phyloP scores from a whole-genome alignment of 2,888 invertebrate species.

The Erebia palarica region DNA sequence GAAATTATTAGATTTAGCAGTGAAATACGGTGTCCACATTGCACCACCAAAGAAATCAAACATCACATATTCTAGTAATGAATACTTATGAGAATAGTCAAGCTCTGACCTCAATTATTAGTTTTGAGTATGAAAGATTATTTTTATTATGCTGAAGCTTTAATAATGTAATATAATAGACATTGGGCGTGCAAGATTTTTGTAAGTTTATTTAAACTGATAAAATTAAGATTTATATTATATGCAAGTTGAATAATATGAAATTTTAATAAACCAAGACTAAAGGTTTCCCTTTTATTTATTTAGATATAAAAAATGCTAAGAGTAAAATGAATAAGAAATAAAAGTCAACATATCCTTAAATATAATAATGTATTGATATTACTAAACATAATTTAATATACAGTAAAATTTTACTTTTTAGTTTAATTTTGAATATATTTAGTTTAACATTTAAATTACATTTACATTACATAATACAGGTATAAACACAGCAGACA shows the following conservation, averaged over 20 bases:
- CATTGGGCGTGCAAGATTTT: constrained; percentile 78
- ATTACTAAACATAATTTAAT: constrained; percentile 1
- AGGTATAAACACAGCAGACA: not conserved
- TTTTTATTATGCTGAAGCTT: constrained; percentile 80
- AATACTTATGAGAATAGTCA: constrained; percentile 82
- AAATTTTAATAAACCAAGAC: constrained; percentile 77
- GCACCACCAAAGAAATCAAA: constrained; percentile 82
- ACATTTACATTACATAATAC: not conserved
- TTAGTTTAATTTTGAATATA: not conserved
- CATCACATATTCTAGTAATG: constrained; percentile 86
- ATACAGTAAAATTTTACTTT: not conserved
- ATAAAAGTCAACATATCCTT: constrained; percentile 21
- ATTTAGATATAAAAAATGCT: constrained; percentile 42
- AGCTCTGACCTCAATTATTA: constrained; percentile 38
- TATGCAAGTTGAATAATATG: constrained; percentile 77
- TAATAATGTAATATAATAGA: constrained; percentile 79
- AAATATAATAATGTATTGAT: constrained; percentile 1
- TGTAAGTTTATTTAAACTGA: constrained; percentile 80
- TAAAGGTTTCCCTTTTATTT: constrained; percentile 62
- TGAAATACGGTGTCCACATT: constrained; percentile 79
- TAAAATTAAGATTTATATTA: constrained; percentile 78
- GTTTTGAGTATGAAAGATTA: constrained; percentile 63
- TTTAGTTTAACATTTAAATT: not conserved
- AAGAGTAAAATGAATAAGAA: constrained; percentile 13
- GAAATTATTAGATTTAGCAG: constrained; percentile 74